A percentile compares a stretch with the other conserved stretches of the same genome.
Evolutionary conservation across 2,113 vertebrate genomes (phyloP).

Genomic region (Probosciger aterrimus): DNA sequence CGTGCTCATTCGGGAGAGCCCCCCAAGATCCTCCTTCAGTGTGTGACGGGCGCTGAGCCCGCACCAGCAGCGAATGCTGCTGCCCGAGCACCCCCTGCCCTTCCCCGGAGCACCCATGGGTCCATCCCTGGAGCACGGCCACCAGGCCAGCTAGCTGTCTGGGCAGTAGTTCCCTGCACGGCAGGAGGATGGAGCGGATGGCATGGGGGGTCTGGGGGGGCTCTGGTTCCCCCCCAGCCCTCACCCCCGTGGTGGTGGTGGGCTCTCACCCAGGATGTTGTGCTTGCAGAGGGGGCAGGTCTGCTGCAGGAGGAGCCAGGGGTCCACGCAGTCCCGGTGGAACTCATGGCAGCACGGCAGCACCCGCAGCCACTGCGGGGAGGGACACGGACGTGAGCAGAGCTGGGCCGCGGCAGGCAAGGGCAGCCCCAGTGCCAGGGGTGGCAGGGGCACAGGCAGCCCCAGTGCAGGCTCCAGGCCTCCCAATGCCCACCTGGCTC

Average conservation of each 20-base stretch:
- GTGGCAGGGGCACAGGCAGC: fast-evolving
- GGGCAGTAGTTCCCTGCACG: conserved; percentile 41
- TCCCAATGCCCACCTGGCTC: conserved; percentile 81
- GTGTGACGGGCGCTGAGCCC: fast-evolving
- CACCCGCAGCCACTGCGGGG: conserved; percentile 85
- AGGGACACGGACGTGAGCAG: fast-evolving
- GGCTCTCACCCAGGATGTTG: conserved; percentile 83
- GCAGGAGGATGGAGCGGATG: not conserved
- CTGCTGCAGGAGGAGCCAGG: conserved; percentile 92
- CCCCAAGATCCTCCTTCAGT: not conserved
- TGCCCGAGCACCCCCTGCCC: not conserved
- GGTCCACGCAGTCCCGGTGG: conserved; percentile 92
- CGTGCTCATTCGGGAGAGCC: not conserved
- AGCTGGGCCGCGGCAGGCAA: not conserved
- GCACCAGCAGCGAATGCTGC: fast-evolving
- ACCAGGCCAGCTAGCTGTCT: not conserved
- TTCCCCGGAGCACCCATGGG: not conserved
- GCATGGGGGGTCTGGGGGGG: fast-evolving
- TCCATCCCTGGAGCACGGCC: not conserved
- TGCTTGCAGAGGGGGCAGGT: conserved; percentile 95
- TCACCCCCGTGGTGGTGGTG: not conserved
- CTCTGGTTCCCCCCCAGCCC: not conserved
- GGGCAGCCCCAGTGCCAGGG: not conserved
- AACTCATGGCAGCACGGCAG: conserved; percentile 92
- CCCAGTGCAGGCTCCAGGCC: not conserved